These are phyloP conservation scores for Dichetophora obliterata DNA, from an alignment of 2,888 invertebrate species.

Conservation along the genomic window DNA sequence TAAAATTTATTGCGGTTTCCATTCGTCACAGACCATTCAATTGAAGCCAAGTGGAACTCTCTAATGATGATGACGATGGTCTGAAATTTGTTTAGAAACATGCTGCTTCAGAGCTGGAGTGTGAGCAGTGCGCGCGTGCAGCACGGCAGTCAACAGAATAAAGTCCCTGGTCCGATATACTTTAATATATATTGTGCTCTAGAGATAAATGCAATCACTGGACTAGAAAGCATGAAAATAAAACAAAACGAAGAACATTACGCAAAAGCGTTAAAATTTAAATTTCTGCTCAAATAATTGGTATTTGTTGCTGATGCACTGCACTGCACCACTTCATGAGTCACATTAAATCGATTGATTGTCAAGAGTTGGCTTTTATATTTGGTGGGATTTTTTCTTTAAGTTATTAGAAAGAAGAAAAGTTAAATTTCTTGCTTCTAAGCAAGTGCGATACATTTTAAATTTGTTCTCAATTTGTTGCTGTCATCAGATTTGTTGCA, in stretches of 20 bases:
- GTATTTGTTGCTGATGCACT: no score
- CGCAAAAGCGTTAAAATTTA: not conserved
- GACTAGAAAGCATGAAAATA: not conserved
- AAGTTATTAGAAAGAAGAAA: not conserved
- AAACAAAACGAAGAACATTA: not conserved
- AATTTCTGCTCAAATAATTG: conserved; percentile 1
- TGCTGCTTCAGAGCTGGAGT: not conserved
- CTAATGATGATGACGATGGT: conserved; percentile 53
- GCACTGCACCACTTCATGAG: no score
- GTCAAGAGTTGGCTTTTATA: no score
- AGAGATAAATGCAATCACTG: conserved; percentile 5
- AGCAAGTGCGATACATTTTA: no score
- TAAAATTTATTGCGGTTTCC: conserved; percentile 47
- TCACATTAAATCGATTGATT: no score
- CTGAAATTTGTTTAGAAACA: not conserved
- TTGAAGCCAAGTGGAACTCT: conserved; percentile 61
- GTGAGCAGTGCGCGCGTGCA: not conserved
- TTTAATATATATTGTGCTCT: not conserved
- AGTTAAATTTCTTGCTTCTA: not conserved
- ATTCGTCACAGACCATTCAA: conserved; percentile 63
- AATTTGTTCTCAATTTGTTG: no score
- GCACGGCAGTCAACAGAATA: not conserved
- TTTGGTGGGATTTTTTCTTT: no score
- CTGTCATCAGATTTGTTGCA: not conserved
- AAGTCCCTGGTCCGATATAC: not conserved